Percentiles rank a stretch among this genome's conserved stretches.
Conservation (phyloP, 2,888 invertebrate genomes). For the Amblyteles armatorius region DNA sequence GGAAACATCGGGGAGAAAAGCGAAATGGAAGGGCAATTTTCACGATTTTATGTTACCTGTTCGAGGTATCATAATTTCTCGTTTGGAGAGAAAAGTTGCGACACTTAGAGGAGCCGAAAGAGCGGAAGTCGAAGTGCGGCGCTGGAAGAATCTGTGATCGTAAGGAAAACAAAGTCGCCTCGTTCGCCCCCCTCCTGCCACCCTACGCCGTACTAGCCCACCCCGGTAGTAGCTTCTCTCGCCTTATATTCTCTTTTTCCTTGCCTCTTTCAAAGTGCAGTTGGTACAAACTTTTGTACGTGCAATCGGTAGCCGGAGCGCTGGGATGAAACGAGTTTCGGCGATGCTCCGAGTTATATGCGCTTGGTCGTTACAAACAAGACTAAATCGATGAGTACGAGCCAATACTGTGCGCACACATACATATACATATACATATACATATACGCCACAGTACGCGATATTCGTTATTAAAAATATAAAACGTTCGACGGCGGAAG, state of each 20-base stretch:
- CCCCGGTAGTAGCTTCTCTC: slow-evolving; percentile 6
- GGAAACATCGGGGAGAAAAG: slow-evolving; percentile 19
- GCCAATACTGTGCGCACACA: not conserved
- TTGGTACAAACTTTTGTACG: slow-evolving; percentile 61
- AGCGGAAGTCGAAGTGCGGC: slow-evolving; percentile 54
- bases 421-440: too few relatives aligned
- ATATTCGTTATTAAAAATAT: slow-evolving; percentile 30
- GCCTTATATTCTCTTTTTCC: slow-evolving; percentile 5
- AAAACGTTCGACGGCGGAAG: not conserved
- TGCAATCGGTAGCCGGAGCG: slow-evolving; percentile 34
- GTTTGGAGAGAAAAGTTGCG: slow-evolving; percentile 51
- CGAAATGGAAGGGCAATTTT: slow-evolving; percentile 43
- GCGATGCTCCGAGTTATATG: slow-evolving; percentile 36
- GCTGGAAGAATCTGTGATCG: slow-evolving; percentile 59
- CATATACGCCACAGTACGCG: not conserved
- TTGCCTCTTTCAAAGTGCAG: slow-evolving; percentile 44
- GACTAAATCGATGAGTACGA: slow-evolving; percentile 52
- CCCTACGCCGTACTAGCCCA: too few relatives aligned
- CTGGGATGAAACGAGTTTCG: slow-evolving; percentile 50
- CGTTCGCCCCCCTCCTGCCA: not conserved
- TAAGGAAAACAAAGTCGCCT: slow-evolving; percentile 61
- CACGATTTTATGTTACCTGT: slow-evolving; percentile 57
- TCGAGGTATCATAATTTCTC: slow-evolving; percentile 61
- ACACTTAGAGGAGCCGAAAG: slow-evolving; percentile 36
- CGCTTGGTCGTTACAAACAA: slow-evolving; percentile 46